Conservation (phyloP, 1,140 invertebrate species). For the Pygmarrhopalites habei region DNA sequence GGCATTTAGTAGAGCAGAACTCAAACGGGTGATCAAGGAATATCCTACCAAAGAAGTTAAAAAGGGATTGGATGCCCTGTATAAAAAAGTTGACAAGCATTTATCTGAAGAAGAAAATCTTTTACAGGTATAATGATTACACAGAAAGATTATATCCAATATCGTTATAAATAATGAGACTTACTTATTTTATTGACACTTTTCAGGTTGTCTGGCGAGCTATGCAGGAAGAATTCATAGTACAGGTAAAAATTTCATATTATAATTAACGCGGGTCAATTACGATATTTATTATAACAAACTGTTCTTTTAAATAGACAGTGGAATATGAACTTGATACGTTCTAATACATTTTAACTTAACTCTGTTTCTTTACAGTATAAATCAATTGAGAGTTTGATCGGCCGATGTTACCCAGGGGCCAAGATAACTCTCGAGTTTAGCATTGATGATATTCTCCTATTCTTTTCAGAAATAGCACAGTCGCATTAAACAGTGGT, state of each 20-base stretch:
- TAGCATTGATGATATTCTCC: constrained; percentile 89
- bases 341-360: too few relatives aligned
- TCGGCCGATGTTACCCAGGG: constrained; percentile 92
- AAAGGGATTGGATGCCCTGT: constrained; percentile 87
- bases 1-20: constrained; percentile 93
- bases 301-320: too few relatives aligned
- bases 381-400: constrained; percentile 85
- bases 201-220: constrained; percentile 90
- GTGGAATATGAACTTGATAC: too few relatives aligned
- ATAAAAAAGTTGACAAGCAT: constrained; percentile 96
- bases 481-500: constrained; percentile 77
- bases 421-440: constrained; percentile 92
- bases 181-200: too few relatives aligned
- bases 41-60: constrained; percentile 95
- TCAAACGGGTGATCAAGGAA: constrained; percentile 88
- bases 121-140: constrained; percentile 59
- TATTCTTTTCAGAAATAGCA: constrained; percentile 98
- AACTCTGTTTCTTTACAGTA: too few relatives aligned
- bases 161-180: not conserved
- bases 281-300: too few relatives aligned
- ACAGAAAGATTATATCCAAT: too few relatives aligned
- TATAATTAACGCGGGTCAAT: too few relatives aligned
- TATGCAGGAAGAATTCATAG: constrained; percentile 98
- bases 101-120: constrained; percentile 90
- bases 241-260: too few relatives aligned